These are phyloP conservation scores for Pogonocichla stellata DNA, from an alignment of 2,113 vertebrate species.

Conservation along the genomic window DNA sequence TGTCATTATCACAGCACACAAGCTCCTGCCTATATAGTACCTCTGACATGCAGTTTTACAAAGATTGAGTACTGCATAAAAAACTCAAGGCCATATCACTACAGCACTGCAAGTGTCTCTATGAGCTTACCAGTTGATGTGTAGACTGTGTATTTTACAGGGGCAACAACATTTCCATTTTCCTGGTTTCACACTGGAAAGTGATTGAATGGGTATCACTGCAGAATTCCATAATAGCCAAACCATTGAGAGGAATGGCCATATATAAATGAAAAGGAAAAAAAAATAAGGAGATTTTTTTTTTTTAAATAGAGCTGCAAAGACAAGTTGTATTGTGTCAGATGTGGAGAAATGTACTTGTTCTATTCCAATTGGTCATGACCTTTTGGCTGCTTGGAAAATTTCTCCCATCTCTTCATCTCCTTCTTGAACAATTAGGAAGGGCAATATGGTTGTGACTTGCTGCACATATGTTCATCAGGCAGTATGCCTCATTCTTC, in stretches of 20 bases:
- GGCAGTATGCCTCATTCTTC: background rate
- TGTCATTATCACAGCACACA: background rate
- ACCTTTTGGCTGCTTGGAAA: background rate
- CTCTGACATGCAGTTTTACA: background rate
- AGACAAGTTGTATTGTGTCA: background rate
- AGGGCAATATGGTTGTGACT: background rate
- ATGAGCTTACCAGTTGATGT: conserved; percentile 53
- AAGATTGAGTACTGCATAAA: conserved; percentile 7
- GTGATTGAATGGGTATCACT: conserved; percentile 28
- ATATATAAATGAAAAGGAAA: background rate
- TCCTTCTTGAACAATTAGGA: background rate
- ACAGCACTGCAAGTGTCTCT: background rate
- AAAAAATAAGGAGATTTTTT: background rate
- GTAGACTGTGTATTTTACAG: conserved; percentile 67
- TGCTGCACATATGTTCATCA: background rate
- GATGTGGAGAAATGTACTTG: background rate
- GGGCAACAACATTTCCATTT: conserved; percentile 52
- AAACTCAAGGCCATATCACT: background rate
- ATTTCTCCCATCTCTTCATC: background rate
- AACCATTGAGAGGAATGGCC: conserved; percentile 52
- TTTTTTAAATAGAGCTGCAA: background rate
- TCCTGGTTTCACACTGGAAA: conserved; percentile 61
- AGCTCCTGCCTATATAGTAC: background rate
- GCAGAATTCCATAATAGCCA: conserved; percentile 46
- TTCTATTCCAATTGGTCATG: background rate